Conservation (phyloP, 2,113 vertebrate species). For the Miniopterus natalensis region DNA sequence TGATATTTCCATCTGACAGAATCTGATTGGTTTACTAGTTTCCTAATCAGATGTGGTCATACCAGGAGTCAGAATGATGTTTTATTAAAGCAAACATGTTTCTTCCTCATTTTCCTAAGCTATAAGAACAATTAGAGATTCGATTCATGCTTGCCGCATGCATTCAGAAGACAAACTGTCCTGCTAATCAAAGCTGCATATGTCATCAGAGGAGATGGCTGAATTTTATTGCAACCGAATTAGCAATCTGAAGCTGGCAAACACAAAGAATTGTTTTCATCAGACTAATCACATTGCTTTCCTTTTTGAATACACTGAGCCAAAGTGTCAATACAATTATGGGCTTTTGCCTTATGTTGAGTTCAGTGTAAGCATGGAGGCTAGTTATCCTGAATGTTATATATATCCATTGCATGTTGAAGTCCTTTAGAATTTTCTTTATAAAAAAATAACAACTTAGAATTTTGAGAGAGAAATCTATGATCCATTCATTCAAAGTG, state of each 20-base stretch:
- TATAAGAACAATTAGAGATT: slow-evolving; percentile 65
- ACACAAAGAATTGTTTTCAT: slow-evolving; percentile 20
- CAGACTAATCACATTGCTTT: slow-evolving; percentile 58
- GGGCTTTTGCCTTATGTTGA: slow-evolving; percentile 73
- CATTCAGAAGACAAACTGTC: slow-evolving; percentile 70
- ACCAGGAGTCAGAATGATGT: slow-evolving; percentile 52
- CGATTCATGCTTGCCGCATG: neutral
- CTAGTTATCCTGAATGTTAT: slow-evolving; percentile 73
- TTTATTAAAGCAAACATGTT: slow-evolving; percentile 66
- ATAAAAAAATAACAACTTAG: neutral
- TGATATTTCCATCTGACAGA: slow-evolving; percentile 48
- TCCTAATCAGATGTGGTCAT: slow-evolving; percentile 67
- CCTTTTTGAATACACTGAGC: slow-evolving; percentile 66
- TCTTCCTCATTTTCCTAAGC: slow-evolving; percentile 62
- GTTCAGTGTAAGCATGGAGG: slow-evolving; percentile 83
- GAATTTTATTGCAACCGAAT: slow-evolving; percentile 28
- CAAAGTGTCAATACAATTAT: slow-evolving; percentile 70
- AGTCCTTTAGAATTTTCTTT: slow-evolving; percentile 65
- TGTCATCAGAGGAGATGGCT: neutral
- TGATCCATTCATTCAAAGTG: neutral
- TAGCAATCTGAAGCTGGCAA: neutral
- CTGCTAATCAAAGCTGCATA: neutral
- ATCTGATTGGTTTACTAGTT: slow-evolving; percentile 70
- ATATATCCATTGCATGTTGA: slow-evolving; percentile 80
- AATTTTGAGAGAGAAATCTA: slow-evolving; percentile 46